These are phyloP conservation scores for Temnothorax rugatulus DNA, from an alignment of 2,888 invertebrate species.

Conservation along the genomic window DNA sequence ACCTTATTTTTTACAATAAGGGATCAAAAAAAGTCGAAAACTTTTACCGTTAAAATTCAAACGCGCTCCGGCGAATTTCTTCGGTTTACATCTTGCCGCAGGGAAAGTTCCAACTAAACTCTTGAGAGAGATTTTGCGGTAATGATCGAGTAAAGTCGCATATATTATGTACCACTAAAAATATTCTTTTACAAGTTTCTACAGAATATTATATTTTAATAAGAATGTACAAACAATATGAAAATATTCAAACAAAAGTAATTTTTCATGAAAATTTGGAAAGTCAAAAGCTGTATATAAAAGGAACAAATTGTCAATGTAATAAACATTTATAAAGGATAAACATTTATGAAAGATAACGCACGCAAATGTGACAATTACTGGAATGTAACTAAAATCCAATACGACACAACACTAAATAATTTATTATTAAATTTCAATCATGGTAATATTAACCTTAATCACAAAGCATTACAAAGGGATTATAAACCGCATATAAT, in stretches of 20 bases:
- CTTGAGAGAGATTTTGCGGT: slow-evolving; percentile 45
- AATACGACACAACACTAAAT: slow-evolving; percentile 16
- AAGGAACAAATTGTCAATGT: not conserved
- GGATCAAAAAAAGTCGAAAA: slow-evolving; percentile 65
- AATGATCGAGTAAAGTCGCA: slow-evolving; percentile 38
- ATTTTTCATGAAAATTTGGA: not conserved
- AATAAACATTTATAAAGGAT: not conserved
- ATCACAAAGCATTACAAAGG: slow-evolving; percentile 50
- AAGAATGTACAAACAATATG: not conserved
- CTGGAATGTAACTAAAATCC: slow-evolving; percentile 16
- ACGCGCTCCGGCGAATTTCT: slow-evolving; percentile 60
- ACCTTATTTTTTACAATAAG: slow-evolving; percentile 9
- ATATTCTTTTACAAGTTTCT: slow-evolving; percentile 8
- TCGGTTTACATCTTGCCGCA: slow-evolving; percentile 31
- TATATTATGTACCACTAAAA: slow-evolving; percentile 16
- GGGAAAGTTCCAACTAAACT: slow-evolving; percentile 70
- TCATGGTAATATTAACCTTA: slow-evolving; percentile 46
- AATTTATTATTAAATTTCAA: slow-evolving; percentile 49
- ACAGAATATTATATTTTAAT: not conserved
- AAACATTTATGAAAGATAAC: not conserved
- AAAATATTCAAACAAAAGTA: slow-evolving; percentile 2
- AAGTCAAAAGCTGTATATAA: not conserved
- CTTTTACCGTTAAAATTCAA: slow-evolving; percentile 72
- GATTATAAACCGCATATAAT: slow-evolving; percentile 48
- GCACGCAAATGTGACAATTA: slow-evolving; percentile 9